Percentiles rank a stretch among this genome's conserved stretches.
Evolutionary conservation across 2,797 vertebrate species (phyloP).

Genomic region (Sus cebifrons): DNA sequence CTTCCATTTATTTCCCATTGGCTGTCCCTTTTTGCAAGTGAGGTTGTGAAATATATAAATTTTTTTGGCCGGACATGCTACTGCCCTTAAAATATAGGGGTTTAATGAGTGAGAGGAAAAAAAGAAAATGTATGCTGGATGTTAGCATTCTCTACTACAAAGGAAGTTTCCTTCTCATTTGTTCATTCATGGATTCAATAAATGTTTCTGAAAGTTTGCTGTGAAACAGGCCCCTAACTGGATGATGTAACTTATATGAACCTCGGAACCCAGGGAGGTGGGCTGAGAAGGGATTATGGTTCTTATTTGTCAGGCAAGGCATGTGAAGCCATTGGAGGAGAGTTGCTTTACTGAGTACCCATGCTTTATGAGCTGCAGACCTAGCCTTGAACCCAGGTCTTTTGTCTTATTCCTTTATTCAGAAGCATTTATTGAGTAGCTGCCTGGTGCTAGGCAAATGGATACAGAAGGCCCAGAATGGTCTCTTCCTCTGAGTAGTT

Average conservation of each 20-base stretch:
- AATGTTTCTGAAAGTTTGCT: neutral
- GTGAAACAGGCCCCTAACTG: neutral
- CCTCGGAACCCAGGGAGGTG: neutral
- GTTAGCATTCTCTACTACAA: neutral
- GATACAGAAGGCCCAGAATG: neutral
- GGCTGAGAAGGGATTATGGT: neutral
- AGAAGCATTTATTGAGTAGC: neutral
- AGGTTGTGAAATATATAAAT: neutral
- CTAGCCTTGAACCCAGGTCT: neutral
- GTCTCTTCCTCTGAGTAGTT: neutral
- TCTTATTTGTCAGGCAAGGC: neutral
- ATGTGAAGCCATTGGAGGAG: neutral
- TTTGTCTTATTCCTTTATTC: neutral
- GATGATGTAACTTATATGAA: neutral
- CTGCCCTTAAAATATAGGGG: neutral
- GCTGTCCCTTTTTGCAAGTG: neutral
- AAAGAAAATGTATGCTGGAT: neutral
- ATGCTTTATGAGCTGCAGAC: neutral
- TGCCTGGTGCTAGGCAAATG: neutral
- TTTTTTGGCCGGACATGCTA: neutral
- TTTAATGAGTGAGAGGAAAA: neutral
- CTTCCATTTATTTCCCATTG: neutral
- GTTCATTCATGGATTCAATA: neutral
- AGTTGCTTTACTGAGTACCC: neutral
- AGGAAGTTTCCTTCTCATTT: neutral